Percentiles rank a stretch among this genome's conserved stretches.
These are phyloP conservation scores for Herminia tarsipennalis DNA, from an alignment of 2,888 invertebrate species.

Conservation along the genomic window DNA sequence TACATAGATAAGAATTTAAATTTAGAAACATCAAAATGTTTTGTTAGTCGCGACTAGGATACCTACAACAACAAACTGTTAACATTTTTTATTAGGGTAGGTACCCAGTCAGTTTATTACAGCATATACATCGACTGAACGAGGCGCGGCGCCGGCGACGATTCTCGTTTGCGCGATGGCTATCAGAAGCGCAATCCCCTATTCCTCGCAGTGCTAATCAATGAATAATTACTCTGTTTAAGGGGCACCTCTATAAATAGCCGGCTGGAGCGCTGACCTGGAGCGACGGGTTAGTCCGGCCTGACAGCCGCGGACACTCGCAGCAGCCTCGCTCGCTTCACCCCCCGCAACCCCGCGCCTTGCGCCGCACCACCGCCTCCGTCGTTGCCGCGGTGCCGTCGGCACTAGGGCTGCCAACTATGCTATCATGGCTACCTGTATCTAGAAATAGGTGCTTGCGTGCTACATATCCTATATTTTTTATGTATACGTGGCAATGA, in stretches of 20 bases:
- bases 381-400: slow-evolving; percentile 22
- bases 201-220: slow-evolving; percentile 86
- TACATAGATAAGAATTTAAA: too few relatives aligned
- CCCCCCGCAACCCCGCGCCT: slow-evolving; percentile 42
- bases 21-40: too few relatives aligned
- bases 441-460: slow-evolving; percentile 9
- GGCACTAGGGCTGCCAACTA: slow-evolving; percentile 37
- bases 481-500: slow-evolving; percentile 18
- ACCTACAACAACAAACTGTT: too few relatives aligned
- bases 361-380: slow-evolving; percentile 39
- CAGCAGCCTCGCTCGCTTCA: slow-evolving; percentile 67
- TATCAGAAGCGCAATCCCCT: slow-evolving; percentile 85
- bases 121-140: slow-evolving; percentile 51
- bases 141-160: slow-evolving; percentile 76
- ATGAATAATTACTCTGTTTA: slow-evolving; percentile 86
- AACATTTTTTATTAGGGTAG: too few relatives aligned
- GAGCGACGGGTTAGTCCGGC: slow-evolving; percentile 85
- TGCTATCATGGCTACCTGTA: slow-evolving; percentile 7
- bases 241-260: slow-evolving; percentile 86
- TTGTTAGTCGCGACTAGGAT: too few relatives aligned
- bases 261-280: slow-evolving; percentile 85
- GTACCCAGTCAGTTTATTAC: too few relatives aligned
- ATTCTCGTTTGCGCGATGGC: slow-evolving; percentile 83
- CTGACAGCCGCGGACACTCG: slow-evolving; percentile 81
- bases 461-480: slow-evolving; percentile 8